Base-by-base conservation (phyloP, 2,113 vertebrate genomes). In the Cololabis saira region DNA sequence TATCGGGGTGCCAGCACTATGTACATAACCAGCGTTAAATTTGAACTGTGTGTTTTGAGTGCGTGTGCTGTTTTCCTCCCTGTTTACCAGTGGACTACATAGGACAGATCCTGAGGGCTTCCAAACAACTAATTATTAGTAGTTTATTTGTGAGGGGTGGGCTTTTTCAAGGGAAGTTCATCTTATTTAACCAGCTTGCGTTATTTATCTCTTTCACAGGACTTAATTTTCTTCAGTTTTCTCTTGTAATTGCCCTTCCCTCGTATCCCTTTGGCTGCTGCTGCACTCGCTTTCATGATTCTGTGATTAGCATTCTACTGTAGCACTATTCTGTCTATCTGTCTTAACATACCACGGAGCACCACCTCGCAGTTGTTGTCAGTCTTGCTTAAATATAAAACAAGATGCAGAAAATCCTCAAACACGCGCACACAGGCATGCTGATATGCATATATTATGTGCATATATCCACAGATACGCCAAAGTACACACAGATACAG, bases 251-350 rank as follows among this genome's bases (percentile, higher is more conserved):
- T 68, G 51, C 49, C 7, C 49, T 43, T 42, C 16, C 0, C 9
- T 24, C 6, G 33, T 37, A 9, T 37, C 50, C 42, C 12, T 37
- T 22, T 43, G 49, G 52, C 63, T 70, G 51, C 54, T 48, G 42
- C 71, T 45, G 55, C 40, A 15, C 19, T 47, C 18, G 2, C 13
- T 19, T 52, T 66, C 76, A 75, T 84, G 66, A 79, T 81, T 74
- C 66, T 60, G 55, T n/a, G 63, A 81, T 89, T 83, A 84, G 63
- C 78, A 82, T 87, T 84, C 83, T 54, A 76, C 81, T 67, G 71
- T 64, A 65, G 86, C 85, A 77, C 65, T 65, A 50, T 55, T 40
- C 78, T 80, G 76, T 83, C 85, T 53, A 75, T 81, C 78, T 37
- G 33, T 65, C 58, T 56, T 73, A 48, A 63, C 72, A 61, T 70